These are phyloP conservation scores for Campylomormyrus numenius DNA, from an alignment of 2,113 vertebrate genomes.

Conservation along the genomic window DNA sequence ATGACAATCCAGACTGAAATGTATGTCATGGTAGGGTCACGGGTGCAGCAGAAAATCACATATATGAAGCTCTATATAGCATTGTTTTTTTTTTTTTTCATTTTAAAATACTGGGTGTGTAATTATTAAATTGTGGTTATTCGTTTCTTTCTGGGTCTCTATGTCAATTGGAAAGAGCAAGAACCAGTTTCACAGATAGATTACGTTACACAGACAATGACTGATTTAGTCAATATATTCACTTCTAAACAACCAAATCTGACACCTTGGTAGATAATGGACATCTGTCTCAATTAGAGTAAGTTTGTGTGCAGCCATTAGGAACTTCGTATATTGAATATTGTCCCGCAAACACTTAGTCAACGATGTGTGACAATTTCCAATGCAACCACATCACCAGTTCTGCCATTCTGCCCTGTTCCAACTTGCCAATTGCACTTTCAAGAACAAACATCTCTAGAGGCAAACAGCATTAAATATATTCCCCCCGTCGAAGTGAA, in stretches of 20 bases:
- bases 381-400: not conserved
- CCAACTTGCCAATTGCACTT: slow-evolving; percentile 30
- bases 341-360: not conserved
- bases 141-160: not conserved
- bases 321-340: not conserved
- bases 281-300: not conserved
- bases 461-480: slow-evolving; percentile 48
- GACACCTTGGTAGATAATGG: not conserved
- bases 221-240: not conserved
- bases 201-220: not conserved
- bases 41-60: not conserved
- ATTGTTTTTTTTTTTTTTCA: not conserved
- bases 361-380: not conserved
- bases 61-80: not conserved
- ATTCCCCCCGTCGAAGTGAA: slow-evolving; percentile 50
- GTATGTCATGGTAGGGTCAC: not conserved
- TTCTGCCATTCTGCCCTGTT: slow-evolving; percentile 1
- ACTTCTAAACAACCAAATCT: not conserved
- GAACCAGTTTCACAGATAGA: not conserved
- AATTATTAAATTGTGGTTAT: not conserved
- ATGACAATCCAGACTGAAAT: not conserved
- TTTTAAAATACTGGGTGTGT: not conserved
- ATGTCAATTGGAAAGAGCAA: not conserved
- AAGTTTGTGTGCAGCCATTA: not conserved
- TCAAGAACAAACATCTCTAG: slow-evolving; percentile 28